phyloP scores from a whole-genome alignment of 2,888 invertebrate genomes.

The Eretmocerus hayati region DNA sequence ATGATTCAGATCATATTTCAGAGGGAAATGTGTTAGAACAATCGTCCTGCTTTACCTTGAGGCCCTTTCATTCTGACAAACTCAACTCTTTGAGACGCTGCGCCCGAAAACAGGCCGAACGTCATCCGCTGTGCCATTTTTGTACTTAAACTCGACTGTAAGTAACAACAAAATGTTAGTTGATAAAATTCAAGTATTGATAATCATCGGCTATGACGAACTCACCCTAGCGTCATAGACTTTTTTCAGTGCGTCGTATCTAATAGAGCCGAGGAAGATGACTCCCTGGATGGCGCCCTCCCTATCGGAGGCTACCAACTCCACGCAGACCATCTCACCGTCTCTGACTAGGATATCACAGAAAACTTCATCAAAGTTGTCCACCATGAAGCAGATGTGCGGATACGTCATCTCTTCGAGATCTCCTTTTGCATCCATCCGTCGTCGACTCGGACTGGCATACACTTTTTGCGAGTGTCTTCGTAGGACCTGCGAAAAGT shows the following conservation, averaged over 20 bases:
- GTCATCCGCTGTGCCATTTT: conserved; percentile 96
- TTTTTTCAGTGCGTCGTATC: conserved; percentile 94
- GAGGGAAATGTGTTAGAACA: too few species aligned
- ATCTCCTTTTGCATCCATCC: conserved; percentile 98
- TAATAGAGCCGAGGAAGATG: conserved; percentile 93
- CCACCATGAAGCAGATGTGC: conserved; percentile 98
- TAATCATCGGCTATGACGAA: background rate
- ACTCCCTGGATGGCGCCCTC: conserved; percentile 83
- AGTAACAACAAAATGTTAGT: conserved; percentile 19
- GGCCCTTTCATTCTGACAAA: conserved; percentile 99
- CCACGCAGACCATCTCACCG: conserved; percentile 98
- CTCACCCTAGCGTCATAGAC: conserved; percentile 89
- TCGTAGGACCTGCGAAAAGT: conserved; percentile 36
- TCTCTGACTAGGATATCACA: conserved; percentile 94
- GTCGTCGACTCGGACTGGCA: conserved; percentile 91
- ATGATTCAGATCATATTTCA: too few species aligned
- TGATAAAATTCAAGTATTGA: background rate
- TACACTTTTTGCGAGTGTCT: conserved; percentile 68
- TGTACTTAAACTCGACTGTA: conserved; percentile 87
- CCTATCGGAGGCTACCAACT: conserved; percentile 87
- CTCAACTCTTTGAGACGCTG: conserved; percentile 79
- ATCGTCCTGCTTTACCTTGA: conserved; percentile 54
- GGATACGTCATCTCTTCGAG: conserved; percentile 98
- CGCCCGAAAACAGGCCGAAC: conserved; percentile 77
- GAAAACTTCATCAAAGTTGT: conserved; percentile 98